These are phyloP conservation scores for Phengaris arion DNA, from an alignment of 2,888 invertebrate genomes.

Conservation along the genomic window DNA sequence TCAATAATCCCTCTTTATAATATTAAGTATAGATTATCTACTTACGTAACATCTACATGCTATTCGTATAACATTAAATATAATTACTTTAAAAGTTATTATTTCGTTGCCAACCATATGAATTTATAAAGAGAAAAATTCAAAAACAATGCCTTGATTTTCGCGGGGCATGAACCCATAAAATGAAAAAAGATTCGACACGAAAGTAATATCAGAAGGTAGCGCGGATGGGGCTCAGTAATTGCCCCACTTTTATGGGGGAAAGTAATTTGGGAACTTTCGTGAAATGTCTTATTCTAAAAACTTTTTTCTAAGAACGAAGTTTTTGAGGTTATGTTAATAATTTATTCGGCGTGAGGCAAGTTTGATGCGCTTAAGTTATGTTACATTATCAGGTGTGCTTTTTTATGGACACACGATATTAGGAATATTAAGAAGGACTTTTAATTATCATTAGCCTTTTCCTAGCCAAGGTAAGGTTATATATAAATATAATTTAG, in stretches of 20 bases:
- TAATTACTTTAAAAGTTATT: background rate
- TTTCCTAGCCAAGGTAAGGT: too few species aligned
- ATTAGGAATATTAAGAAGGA: too few species aligned
- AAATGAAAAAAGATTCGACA: conserved; percentile 19
- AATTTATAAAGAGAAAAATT: background rate
- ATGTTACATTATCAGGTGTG: background rate
- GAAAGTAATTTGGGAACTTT: conserved; percentile 27
- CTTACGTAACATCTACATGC: too few species aligned
- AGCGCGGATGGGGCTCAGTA: conserved; percentile 18
- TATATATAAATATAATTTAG: too few species aligned
- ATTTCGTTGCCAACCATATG: background rate
- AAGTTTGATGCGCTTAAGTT: conserved; percentile 1
- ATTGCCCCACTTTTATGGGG: conserved; percentile 23
- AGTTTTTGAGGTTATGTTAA: conserved; percentile 20
- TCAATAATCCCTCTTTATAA: too few species aligned
- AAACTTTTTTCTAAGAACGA: conserved; percentile 12
- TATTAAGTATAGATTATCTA: too few species aligned
- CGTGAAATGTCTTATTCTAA: conserved; percentile 21
- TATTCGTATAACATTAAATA: too few species aligned
- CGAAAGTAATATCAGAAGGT: conserved; percentile 17
- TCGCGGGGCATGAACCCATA: conserved; percentile 6
- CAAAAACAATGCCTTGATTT: background rate
- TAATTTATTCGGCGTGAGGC: conserved; percentile 8
- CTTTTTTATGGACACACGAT: background rate
- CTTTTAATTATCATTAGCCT: too few species aligned